Conservation (phyloP, 2,888 invertebrate species). For the Drosophila emarginata region DNA sequence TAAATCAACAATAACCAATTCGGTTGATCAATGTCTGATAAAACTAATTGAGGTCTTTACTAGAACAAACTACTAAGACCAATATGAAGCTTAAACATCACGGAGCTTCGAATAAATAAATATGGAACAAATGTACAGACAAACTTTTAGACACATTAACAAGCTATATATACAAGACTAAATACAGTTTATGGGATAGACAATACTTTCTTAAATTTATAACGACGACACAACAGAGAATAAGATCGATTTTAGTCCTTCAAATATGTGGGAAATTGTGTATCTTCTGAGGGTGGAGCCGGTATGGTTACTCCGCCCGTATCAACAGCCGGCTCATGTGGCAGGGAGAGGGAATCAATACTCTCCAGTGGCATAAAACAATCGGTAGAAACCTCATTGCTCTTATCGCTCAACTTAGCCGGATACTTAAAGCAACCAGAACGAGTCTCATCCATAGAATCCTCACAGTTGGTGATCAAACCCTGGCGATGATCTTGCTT, state of each 20-base stretch:
- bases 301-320: constrained; percentile 82
- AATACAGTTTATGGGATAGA: too few relatives aligned
- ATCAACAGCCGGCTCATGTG: constrained; percentile 79
- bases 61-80: too few relatives aligned
- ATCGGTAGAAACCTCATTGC: constrained; percentile 78
- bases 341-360: constrained; percentile 79
- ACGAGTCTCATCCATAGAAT: constrained; percentile 70
- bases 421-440: constrained; percentile 58
- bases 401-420: constrained; percentile 64
- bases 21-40: too few relatives aligned
- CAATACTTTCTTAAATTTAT: background rate
- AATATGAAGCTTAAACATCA: too few relatives aligned
- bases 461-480: constrained; percentile 74
- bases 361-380: constrained; percentile 80
- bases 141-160: too few relatives aligned
- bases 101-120: too few relatives aligned
- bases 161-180: too few relatives aligned
- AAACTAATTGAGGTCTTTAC: too few relatives aligned
- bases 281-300: constrained; percentile 80
- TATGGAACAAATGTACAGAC: too few relatives aligned
- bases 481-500: constrained; percentile 79
- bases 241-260: constrained; percentile 47
- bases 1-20: too few relatives aligned
- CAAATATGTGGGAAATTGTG: constrained; percentile 80
- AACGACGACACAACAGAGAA: background rate